Conservation (phyloP, 2,888 invertebrate genomes). For the Melanotus villosus region DNA sequence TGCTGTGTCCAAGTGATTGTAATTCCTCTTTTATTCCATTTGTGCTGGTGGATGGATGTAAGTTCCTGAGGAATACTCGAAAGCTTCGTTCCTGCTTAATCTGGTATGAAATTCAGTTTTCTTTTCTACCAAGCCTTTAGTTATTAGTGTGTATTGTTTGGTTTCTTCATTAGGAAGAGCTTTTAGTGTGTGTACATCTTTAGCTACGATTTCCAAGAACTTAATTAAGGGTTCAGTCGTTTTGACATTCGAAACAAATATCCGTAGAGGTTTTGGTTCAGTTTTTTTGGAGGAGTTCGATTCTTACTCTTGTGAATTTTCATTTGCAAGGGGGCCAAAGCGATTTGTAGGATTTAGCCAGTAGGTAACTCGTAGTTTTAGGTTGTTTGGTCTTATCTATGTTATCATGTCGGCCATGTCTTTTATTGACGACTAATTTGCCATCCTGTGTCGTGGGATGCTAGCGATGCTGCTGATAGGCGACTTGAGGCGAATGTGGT, state of each 20-base stretch:
- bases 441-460: background rate
- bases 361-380: conserved; percentile 11
- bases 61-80: too few relatives aligned
- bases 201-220: conserved; percentile 7
- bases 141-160: too few relatives aligned
- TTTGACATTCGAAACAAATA: conserved; percentile 21
- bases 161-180: conserved; percentile 5
- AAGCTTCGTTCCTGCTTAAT: too few relatives aligned
- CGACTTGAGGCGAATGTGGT: background rate
- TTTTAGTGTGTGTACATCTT: conserved; percentile 17
- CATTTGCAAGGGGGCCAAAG: background rate
- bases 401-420: background rate
- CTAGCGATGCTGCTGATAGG: background rate
- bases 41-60: too few relatives aligned
- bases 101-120: too few relatives aligned
- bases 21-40: too few relatives aligned
- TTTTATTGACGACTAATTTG: conserved; percentile 2
- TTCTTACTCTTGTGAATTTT: conserved; percentile 3
- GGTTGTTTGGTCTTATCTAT: background rate
- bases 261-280: conserved; percentile 14
- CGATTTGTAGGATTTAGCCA: background rate
- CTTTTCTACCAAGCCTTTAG: too few relatives aligned
- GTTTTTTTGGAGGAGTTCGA: background rate
- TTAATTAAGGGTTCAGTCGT: conserved; percentile 3
- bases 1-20: too few relatives aligned